A percentile compares a stretch with the other conserved stretches of the same genome.
Evolutionary conservation across 2,113 vertebrate genomes (phyloP).

Genomic region (Gila orcuttii): DNA sequence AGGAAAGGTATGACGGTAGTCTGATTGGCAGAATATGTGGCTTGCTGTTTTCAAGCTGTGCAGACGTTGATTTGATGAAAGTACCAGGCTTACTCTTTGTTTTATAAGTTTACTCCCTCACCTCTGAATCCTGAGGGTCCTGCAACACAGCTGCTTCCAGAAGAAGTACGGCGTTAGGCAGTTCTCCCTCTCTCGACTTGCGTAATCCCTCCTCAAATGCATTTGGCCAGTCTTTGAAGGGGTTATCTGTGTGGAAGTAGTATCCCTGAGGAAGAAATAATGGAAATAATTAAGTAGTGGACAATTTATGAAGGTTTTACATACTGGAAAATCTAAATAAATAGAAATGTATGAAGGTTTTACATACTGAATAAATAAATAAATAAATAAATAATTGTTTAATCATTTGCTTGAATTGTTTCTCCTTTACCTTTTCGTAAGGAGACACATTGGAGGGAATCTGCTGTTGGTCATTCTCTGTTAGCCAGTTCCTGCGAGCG

Average conservation of each 20-base stretch:
- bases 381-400: neutral
- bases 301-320: neutral
- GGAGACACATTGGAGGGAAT: constrained; percentile 86
- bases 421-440: constrained; percentile 86
- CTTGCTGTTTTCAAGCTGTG: constrained; percentile 37
- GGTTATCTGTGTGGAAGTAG: constrained; percentile 99
- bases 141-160: constrained; percentile 94
- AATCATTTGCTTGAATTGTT: neutral
- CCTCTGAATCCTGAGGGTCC: constrained; percentile 96
- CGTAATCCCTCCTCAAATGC: constrained; percentile 94
- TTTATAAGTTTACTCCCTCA: constrained; percentile 59
- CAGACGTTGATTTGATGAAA: constrained; percentile 26
- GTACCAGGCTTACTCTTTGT: neutral
- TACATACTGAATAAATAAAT: neutral
- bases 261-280: constrained; percentile 82
- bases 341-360: neutral
- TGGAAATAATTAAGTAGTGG: neutral
- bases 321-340: neutral
- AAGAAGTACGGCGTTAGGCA: constrained; percentile 91
- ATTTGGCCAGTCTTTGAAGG: constrained; percentile 94
- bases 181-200: constrained; percentile 91
- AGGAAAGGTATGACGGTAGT: constrained; percentile 21
- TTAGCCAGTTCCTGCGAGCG: constrained; percentile 95
- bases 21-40: constrained; percentile 27
- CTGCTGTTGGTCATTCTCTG: constrained; percentile 87